Conservation (phyloP, 2,113 vertebrate genomes). For the Pampusana beccarii region DNA sequence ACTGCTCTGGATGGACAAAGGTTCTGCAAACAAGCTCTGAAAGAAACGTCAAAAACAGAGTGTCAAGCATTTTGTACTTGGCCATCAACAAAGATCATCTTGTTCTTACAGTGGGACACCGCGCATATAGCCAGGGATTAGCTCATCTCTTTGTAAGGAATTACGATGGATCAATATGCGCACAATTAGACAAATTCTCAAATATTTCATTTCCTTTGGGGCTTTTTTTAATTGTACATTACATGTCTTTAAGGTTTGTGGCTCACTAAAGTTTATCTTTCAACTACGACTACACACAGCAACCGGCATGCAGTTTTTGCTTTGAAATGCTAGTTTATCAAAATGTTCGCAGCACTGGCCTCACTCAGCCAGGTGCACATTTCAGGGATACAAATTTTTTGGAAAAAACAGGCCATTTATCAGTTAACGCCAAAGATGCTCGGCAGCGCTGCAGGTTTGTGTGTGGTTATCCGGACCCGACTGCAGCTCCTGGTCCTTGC, state of each 20-base stretch:
- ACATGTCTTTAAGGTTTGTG: neutral
- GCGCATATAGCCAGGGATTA: accelerated
- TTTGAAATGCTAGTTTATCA: neutral
- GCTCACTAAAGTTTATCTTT: neutral
- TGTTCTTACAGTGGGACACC: neutral
- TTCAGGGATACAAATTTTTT: neutral
- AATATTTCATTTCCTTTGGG: neutral
- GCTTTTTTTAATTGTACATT: neutral
- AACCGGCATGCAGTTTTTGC: accelerated
- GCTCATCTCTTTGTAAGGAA: neutral
- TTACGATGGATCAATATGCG: accelerated
- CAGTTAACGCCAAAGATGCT: neutral
- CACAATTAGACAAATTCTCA: neutral
- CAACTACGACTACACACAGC: accelerated
- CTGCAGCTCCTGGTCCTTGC: neutral
- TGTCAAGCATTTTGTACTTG: neutral
- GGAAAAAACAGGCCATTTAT: neutral
- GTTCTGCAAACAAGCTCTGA: conserved; percentile 84
- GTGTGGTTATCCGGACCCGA: accelerated
- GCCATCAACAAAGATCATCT: neutral
- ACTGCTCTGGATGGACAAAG: conserved; percentile 78
- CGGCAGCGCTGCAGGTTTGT: accelerated
- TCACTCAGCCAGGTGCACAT: neutral
- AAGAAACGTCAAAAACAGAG: neutral
- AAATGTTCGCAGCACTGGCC: accelerated